phyloP scores from a whole-genome alignment of 2,113 vertebrate species.

The Rousettus leschenaultii region DNA sequence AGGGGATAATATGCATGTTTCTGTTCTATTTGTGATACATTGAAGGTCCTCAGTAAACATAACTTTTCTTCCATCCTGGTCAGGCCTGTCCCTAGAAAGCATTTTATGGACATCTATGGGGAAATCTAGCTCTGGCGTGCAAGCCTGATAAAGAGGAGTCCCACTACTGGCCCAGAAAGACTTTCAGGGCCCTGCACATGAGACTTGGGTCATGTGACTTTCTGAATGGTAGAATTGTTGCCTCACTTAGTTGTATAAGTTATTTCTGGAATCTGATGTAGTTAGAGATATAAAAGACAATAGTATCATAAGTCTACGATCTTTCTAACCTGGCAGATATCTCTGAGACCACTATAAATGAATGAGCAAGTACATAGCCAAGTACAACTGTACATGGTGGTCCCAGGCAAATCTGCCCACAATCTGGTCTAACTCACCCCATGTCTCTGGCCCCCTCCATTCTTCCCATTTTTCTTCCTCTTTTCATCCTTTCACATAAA shows the following conservation, averaged over 20 bases:
- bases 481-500: background rate
- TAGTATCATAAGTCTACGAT: background rate
- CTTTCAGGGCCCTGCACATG: background rate
- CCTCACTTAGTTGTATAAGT: background rate
- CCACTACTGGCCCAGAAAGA: background rate
- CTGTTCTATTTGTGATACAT: background rate
- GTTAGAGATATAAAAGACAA: background rate
- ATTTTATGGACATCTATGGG: background rate
- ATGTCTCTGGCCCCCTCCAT: background rate
- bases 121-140: background rate
- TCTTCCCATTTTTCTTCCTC: background rate
- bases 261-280: background rate
- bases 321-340: background rate
- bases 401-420: background rate
- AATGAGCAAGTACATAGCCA: background rate
- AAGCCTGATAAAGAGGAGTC: background rate
- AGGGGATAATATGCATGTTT: background rate
- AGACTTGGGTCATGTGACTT: background rate
- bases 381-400: rapidly evolving
- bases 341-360: background rate
- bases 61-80: background rate
- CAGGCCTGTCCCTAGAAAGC: background rate
- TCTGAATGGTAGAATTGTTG: background rate
- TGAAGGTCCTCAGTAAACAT: background rate
- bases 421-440: background rate